Evolutionary conservation across 2,888 invertebrate species (phyloP).

Genomic region (Tetragonisca angustula): DNA sequence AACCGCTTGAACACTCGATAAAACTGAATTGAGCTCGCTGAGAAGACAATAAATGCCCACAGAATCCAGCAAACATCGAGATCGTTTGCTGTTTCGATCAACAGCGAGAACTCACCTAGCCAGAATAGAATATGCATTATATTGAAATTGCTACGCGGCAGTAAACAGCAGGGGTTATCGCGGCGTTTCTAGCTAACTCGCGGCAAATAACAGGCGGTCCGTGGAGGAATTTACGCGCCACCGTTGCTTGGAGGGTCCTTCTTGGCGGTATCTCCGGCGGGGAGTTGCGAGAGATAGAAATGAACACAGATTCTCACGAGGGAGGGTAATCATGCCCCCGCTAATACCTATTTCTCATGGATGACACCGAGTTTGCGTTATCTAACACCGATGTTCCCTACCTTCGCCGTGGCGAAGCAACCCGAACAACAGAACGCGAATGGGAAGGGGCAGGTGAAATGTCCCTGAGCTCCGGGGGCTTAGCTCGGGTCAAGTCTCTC

Average conservation of each 20-base stretch:
- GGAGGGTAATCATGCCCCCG: constrained; percentile 15
- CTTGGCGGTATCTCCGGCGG: too few relatives aligned
- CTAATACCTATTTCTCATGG: constrained; percentile 27
- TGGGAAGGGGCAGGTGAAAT: neutral
- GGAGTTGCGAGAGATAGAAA: neutral
- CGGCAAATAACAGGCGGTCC: neutral
- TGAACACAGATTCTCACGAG: constrained; percentile 23
- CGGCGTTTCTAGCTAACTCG: neutral
- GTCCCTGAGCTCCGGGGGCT: constrained; percentile 28
- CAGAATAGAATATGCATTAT: too few relatives aligned
- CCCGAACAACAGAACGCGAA: neutral
- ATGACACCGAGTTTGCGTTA: constrained; percentile 29
- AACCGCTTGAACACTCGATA: too few relatives aligned
- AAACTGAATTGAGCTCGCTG: too few relatives aligned
- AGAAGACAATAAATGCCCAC: too few relatives aligned
- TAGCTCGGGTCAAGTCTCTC: constrained; percentile 22
- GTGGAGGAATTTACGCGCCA: neutral
- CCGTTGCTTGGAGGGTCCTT: neutral
- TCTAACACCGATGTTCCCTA: neutral
- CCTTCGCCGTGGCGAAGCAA: neutral
- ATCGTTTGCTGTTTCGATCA: too few relatives aligned
- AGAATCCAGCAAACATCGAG: too few relatives aligned
- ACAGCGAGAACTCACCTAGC: too few relatives aligned
- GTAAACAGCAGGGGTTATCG: neutral
- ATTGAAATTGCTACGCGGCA: neutral